Evolutionary conservation across 2,797 vertebrate species (phyloP).

Genomic region (Uromys caudimaculatus): DNA sequence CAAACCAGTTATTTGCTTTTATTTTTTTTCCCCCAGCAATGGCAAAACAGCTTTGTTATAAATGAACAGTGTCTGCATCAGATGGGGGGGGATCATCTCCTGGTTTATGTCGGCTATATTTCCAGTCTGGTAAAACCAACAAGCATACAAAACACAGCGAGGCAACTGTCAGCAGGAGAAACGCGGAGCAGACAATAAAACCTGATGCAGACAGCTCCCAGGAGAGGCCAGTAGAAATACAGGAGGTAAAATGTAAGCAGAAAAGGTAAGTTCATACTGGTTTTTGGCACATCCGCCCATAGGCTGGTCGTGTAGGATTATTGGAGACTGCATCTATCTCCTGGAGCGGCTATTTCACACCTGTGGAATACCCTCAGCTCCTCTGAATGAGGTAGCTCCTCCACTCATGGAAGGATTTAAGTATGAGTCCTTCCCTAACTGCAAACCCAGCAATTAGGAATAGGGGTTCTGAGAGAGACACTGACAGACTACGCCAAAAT

Average conservation of each 20-base stretch:
- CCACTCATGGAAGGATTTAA: background rate
- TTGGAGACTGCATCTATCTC: background rate
- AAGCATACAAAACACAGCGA: constrained; percentile 51
- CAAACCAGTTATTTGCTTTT: constrained; percentile 70
- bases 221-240: too few species aligned
- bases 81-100: constrained; percentile 22
- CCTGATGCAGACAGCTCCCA: background rate
- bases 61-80: constrained; percentile 65
- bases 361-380: too few species aligned
- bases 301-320: background rate
- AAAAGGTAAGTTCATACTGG: background rate
- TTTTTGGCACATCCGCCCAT: background rate
- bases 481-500: background rate
- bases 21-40: background rate
- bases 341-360: background rate
- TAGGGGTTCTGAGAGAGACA: background rate
- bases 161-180: constrained; percentile 23
- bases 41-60: constrained; percentile 70
- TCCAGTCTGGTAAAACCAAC: constrained; percentile 43
- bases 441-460: background rate
- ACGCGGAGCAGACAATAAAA: constrained; percentile 51
- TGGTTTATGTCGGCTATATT: constrained; percentile 63
- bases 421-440: constrained; percentile 1
- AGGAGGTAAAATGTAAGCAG: too few species aligned
- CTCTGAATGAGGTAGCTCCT: background rate